Evolutionary conservation across 2,113 vertebrate genomes (phyloP).

Genomic region (Ctenodactylus gundi): DNA sequence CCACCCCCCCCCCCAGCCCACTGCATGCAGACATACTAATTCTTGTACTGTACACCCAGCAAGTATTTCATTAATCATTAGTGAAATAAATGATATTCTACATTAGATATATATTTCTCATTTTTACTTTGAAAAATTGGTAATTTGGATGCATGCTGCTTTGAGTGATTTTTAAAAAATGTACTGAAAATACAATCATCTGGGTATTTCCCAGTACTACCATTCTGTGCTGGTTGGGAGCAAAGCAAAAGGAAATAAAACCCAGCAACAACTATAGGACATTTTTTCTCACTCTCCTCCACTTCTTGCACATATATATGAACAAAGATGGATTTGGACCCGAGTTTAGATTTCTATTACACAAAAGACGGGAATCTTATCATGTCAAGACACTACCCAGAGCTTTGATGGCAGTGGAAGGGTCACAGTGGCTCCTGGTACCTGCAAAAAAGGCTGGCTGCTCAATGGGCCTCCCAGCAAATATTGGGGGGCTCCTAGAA

Average conservation of each 20-base stretch:
- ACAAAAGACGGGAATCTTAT: neutral
- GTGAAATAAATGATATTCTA: neutral
- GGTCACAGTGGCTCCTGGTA: neutral
- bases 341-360: neutral
- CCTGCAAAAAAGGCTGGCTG: neutral
- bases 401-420: neutral
- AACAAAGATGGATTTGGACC: neutral
- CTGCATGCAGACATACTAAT: no score
- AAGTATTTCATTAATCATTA: neutral
- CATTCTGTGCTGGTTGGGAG: neutral
- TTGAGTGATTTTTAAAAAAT: neutral
- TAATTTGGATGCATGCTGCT: neutral
- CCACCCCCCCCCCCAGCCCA: no score
- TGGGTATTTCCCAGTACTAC: neutral
- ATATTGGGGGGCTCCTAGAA: neutral
- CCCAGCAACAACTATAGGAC: neutral
- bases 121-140: constrained; percentile 19
- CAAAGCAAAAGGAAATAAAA: neutral
- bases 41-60: neutral
- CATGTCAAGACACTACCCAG: neutral
- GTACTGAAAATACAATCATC: neutral
- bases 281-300: neutral
- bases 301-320: neutral
- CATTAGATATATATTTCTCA: neutral
- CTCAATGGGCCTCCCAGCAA: neutral